Base-by-base conservation (phyloP, 2,888 invertebrate genomes). In the Epirrhoe tristata region DNA sequence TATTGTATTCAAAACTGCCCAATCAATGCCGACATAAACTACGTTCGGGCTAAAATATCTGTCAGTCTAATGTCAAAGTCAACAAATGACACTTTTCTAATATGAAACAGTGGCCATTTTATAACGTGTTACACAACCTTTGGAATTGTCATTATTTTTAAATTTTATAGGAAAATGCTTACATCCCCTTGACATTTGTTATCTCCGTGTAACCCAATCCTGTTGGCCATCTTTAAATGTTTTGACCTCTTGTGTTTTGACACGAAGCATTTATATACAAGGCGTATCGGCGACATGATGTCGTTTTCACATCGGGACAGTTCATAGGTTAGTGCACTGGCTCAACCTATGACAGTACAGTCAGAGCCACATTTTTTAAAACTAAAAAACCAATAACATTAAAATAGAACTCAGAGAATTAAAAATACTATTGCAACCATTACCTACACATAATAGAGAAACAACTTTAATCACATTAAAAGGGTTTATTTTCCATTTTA, bases 191-290 rank as follows among this genome's bases (percentile, higher is more conserved):
- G 73, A 74, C 73, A 70, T 69, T 70, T 74, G 63, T 54, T 63
- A 69, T 67, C 61, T 66, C 56, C 51, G 54, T 52, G 43, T 31
- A 17, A 58, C 48, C 16, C 56, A 48, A 60, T 54, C 56, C 39
- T 32, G 64, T 61, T 34, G 59, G 58, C 60, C 71, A 73, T 73
- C 72, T 69, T 69, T 73, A 69, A 77, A 72, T 14, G 69, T 72
- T 69, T 66, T 69, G 77, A 63, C 69, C 75, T 77, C 76, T 74
- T 63, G 74, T 73, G 74, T 77, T 80, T 78, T 79, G 78, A 78
- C 77, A 77, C 61, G 71, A 57, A 69, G 68, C 58, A 70, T 69
- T 74, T 74, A 70, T 63, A 55, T 66, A 62, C 66, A 67, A 57
- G 64, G 43, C 36, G 50, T 70, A 61, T 58, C 17, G 51, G 48